Base-by-base conservation (phyloP, 2,888 invertebrate genomes). In the Latheticus oryzae region DNA sequence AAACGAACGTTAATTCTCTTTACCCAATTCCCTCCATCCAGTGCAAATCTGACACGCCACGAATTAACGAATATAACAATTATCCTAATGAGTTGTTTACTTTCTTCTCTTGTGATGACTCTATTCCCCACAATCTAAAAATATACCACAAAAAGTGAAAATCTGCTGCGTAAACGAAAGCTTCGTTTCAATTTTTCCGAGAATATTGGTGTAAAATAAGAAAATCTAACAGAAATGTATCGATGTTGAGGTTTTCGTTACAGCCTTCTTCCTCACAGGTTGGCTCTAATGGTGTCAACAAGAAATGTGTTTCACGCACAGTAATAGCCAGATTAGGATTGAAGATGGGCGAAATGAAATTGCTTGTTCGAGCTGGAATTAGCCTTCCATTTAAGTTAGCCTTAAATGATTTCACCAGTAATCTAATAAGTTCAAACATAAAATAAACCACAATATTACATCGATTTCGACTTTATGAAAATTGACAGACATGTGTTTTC, bases 311-410 rank as follows among this genome's bases (percentile, higher is more conserved):
- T 54, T 40, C 38, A 51, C 52, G 60, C 54, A 54, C 45, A 40
- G 51, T 59, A 60, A 60, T 60, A 37, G 56, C 47, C 23, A 33
- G 60, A 60, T 60, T 60, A 60, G 40, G 47, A 52, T 47, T 55
- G 47, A 55, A 42, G 47, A 40, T 50, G 40, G 40, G 35, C 30
- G 35, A 52, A 35, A 42, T 28, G 43, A 48, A 50, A 54, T 55
- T 55, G 59, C 16, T 50, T 37, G 26, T 37, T 50, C 50, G 26
- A 5, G 28, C 17, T 28, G 21, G 37, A 50, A 50, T 50, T 50
- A 50, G 38, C 12, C 45, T 47, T 13, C 35, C 13, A 32, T 42
- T 47, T 32, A 47, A 40, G n/a, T n/a, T n/a, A n/a, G n/a, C n/a
- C n/a, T n/a, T n/a, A n/a, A n/a, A n/a, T n/a, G n/a, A n/a, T n/a